Percentiles rank a stretch among this genome's conserved stretches.
Evolutionary conservation across 1,140 invertebrate genomes (phyloP).

Genomic region (Sarcophaga peregrina): DNA sequence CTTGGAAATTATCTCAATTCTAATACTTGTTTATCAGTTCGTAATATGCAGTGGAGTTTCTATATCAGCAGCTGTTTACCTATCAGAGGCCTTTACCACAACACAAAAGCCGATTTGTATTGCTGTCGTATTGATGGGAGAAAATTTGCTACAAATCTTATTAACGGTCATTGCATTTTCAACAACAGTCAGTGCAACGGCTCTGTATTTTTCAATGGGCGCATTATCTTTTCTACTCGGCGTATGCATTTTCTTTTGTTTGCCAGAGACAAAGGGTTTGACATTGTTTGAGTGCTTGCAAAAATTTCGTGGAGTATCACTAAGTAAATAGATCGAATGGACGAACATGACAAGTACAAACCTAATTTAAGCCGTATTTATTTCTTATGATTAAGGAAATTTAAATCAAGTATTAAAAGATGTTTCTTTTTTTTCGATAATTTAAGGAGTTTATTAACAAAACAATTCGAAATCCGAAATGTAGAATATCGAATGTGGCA

Average conservation of each 20-base stretch:
- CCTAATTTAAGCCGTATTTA: no score
- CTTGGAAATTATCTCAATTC: conserved; percentile 54
- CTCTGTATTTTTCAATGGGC: conserved; percentile 59
- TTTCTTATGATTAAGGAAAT: no score
- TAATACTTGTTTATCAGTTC: conserved; percentile 59
- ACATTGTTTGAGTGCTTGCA: conserved; percentile 59
- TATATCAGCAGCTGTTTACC: conserved; percentile 55
- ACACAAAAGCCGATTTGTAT: conserved; percentile 54
- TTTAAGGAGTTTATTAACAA: no score
- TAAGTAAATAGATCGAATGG: not conserved
- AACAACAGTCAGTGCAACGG: conserved; percentile 50
- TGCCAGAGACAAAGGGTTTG: conserved; percentile 58
- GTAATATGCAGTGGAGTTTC: conserved; percentile 56
- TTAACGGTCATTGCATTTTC: conserved; percentile 53
- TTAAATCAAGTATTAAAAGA: no score
- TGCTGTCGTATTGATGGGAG: conserved; percentile 52
- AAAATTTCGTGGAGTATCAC: conserved; percentile 60
- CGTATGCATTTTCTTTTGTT: conserved; percentile 53
- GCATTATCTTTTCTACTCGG: conserved; percentile 54
- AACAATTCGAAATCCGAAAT: no score
- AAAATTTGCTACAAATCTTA: conserved; percentile 54
- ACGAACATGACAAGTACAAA: not conserved
- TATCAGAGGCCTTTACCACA: conserved; percentile 57
- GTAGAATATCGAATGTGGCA: no score
- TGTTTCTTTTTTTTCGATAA: no score